Evolutionary conservation across 1,140 invertebrate genomes (phyloP).

Genomic region (Drosophila lini): DNA sequence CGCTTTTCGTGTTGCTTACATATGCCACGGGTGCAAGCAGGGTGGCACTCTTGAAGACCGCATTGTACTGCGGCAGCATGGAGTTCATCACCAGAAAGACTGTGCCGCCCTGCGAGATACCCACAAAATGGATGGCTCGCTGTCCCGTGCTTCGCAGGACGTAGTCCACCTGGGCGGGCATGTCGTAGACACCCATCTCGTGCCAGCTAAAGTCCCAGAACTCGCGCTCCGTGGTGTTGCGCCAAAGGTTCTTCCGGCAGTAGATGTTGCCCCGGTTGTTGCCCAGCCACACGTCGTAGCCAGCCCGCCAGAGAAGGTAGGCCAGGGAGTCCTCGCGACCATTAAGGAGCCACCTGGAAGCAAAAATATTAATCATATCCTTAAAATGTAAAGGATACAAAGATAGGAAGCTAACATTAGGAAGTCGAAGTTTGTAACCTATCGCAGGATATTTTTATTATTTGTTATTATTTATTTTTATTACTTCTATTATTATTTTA

Average conservation of each 20-base stretch:
- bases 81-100: constrained; percentile 86
- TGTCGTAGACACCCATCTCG: constrained; percentile 89
- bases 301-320: constrained; percentile 88
- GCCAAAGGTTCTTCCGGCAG: constrained; percentile 86
- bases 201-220: constrained; percentile 87
- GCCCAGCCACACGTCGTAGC: constrained; percentile 91
- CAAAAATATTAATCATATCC: neutral
- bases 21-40: constrained; percentile 87
- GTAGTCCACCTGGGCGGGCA: constrained; percentile 89
- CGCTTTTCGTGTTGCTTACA: constrained; percentile 82
- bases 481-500: too few relatives aligned
- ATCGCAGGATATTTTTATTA: too few relatives aligned
- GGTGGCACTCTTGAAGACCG: constrained; percentile 86
- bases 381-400: neutral
- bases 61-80: constrained; percentile 86
- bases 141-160: constrained; percentile 86
- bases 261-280: constrained; percentile 89
- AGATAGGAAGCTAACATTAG: neutral
- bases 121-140: constrained; percentile 84
- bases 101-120: constrained; percentile 87
- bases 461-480: too few relatives aligned
- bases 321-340: constrained; percentile 82
- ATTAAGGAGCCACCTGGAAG: constrained; percentile 71
- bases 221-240: constrained; percentile 84
- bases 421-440: too few relatives aligned